A percentile compares a stretch with the other conserved stretches of the same genome.
Evolutionary conservation across 1,140 invertebrate genomes (phyloP).

Genomic region (Meloidogyne chitwoodi): DNA sequence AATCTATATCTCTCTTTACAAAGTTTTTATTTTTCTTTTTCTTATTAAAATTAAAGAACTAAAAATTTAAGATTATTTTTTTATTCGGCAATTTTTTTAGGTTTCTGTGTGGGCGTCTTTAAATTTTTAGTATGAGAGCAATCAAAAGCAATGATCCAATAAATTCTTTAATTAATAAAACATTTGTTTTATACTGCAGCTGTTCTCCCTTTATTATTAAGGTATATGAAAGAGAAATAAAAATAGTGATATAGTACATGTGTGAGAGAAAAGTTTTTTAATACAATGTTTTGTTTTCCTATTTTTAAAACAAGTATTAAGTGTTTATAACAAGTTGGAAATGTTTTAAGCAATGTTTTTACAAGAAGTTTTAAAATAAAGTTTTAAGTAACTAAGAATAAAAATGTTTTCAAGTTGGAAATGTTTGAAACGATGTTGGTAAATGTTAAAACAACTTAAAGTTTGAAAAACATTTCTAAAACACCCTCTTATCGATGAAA

Average conservation of each 20-base stretch:
- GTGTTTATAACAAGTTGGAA: too few relatives aligned
- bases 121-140: neutral
- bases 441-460: neutral
- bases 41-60: too few relatives aligned
- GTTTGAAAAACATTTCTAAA: neutral
- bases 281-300: neutral
- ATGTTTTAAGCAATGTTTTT: too few relatives aligned
- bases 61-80: neutral
- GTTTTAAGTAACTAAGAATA: neutral
- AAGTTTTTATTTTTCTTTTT: too few relatives aligned
- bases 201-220: neutral
- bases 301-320: too few relatives aligned
- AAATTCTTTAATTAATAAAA: neutral
- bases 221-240: neutral
- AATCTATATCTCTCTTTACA: too few relatives aligned
- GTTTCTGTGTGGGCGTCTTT: neutral
- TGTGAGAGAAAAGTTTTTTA: too few relatives aligned
- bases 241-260: too few relatives aligned
- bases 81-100: neutral
- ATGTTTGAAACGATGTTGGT: neutral
- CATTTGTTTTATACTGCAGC: neutral
- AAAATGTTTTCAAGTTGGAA: neutral
- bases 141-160: neutral
- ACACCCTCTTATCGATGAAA: neutral
- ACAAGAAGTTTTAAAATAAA: neutral